phyloP scores from a whole-genome alignment of 2,797 vertebrate genomes.

The Sebastes steindachneri region DNA sequence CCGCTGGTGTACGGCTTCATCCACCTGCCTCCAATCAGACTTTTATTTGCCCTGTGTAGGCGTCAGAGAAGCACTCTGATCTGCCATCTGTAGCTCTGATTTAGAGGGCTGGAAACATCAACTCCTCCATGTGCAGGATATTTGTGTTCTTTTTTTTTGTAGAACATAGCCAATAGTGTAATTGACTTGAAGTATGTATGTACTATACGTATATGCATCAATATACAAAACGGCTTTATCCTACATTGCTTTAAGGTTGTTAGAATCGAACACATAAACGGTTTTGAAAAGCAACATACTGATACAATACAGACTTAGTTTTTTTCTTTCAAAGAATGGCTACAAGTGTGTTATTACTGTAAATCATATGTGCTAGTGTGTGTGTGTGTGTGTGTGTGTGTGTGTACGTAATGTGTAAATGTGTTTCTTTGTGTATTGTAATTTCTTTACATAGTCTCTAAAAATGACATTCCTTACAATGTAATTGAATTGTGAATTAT shows the following conservation, averaged over 20 bases:
- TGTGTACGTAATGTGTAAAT: too few species aligned
- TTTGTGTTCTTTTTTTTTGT: neutral
- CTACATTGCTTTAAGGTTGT: neutral
- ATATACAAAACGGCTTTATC: neutral
- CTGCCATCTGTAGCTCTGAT: too few species aligned
- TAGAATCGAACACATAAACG: neutral
- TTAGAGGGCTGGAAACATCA: neutral
- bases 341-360: neutral
- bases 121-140: neutral
- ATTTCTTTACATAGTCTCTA: too few species aligned
- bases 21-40: slow-evolving; percentile 3
- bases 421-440: too few species aligned
- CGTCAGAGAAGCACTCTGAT: neutral
- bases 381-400: too few species aligned
- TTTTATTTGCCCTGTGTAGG: neutral
- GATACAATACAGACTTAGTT: neutral
- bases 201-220: neutral
- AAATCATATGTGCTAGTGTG: neutral
- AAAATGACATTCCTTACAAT: too few species aligned
- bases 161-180: neutral
- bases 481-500: too few species aligned
- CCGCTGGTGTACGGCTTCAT: neutral
- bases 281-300: neutral
- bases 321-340: neutral
- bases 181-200: neutral